Evolutionary conservation across 2,797 vertebrate species (phyloP).

Genomic region (Saxicola maurus): DNA sequence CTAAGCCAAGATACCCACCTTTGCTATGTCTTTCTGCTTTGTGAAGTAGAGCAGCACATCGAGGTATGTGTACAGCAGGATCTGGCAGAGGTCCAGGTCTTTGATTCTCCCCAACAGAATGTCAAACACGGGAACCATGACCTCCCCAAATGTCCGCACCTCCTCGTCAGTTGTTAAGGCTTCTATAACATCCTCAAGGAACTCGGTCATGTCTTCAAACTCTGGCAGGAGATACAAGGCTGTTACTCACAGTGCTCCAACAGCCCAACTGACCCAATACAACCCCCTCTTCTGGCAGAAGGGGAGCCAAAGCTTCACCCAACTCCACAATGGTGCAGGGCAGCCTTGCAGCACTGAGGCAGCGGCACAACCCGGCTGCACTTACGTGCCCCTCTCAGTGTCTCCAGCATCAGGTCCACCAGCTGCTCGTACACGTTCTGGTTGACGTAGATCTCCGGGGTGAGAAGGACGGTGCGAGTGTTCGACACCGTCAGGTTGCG

Average conservation of each 20-base stretch:
- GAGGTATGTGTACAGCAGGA: conserved; percentile 86
- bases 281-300: accelerated
- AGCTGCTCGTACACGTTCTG: conserved; percentile 93
- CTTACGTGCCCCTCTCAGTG: conserved; percentile 84
- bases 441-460: conserved; percentile 92
- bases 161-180: conserved; percentile 88
- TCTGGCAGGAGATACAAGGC: conserved; percentile 65
- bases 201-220: conserved; percentile 87
- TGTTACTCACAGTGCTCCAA: accelerated
- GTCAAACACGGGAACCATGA: conserved; percentile 90
- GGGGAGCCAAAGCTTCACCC: neutral
- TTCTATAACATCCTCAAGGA: conserved; percentile 88
- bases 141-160: conserved; percentile 91
- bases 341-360: accelerated
- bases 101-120: conserved; percentile 85
- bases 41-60: conserved; percentile 94
- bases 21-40: conserved; percentile 88
- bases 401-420: conserved; percentile 90
- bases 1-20: conserved; percentile 67
- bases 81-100: conserved; percentile 93
- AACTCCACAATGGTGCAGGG: accelerated
- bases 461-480: conserved; percentile 87
- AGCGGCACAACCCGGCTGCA: accelerated
- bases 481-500: conserved; percentile 90
- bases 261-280: accelerated